Conservation (phyloP, 2,113 vertebrate genomes). For the Halichoeres trimaculatus region DNA sequence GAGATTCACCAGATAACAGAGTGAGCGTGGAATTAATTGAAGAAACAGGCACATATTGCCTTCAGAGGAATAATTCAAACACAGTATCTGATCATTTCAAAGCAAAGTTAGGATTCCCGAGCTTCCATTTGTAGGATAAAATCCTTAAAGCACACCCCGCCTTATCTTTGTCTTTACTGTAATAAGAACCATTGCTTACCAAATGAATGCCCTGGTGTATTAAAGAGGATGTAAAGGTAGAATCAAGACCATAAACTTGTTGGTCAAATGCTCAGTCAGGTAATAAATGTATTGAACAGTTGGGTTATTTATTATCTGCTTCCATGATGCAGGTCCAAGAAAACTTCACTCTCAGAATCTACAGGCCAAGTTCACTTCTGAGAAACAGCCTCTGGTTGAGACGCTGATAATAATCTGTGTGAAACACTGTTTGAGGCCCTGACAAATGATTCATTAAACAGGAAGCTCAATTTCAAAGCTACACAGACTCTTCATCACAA, state of each 20-base stretch:
- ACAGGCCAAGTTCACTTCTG: not conserved
- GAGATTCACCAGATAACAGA: slow-evolving; percentile 3
- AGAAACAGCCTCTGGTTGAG: not conserved
- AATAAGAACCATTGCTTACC: too few species aligned
- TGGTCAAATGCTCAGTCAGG: too few species aligned
- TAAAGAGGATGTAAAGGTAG: too few species aligned
- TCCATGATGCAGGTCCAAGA: not conserved
- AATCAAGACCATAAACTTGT: too few species aligned
- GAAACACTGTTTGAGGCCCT: not conserved
- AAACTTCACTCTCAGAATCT: not conserved
- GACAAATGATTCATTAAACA: slow-evolving; percentile 26
- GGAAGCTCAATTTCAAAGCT: not conserved
- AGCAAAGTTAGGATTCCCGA: not conserved
- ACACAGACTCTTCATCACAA: not conserved
- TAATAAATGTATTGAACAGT: too few species aligned
- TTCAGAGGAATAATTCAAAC: too few species aligned
- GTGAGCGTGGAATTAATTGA: slow-evolving; percentile 7
- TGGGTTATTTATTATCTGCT: too few species aligned
- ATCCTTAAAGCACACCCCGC: too few species aligned
- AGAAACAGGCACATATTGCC: slow-evolving; percentile 19
- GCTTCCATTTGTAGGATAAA: too few species aligned
- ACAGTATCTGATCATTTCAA: not conserved
- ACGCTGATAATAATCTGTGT: not conserved
- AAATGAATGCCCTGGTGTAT: too few species aligned
- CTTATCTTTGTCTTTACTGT: too few species aligned